Evolutionary conservation across 1,140 invertebrate species (phyloP).

Genomic region (Ooceraea biroi): DNA sequence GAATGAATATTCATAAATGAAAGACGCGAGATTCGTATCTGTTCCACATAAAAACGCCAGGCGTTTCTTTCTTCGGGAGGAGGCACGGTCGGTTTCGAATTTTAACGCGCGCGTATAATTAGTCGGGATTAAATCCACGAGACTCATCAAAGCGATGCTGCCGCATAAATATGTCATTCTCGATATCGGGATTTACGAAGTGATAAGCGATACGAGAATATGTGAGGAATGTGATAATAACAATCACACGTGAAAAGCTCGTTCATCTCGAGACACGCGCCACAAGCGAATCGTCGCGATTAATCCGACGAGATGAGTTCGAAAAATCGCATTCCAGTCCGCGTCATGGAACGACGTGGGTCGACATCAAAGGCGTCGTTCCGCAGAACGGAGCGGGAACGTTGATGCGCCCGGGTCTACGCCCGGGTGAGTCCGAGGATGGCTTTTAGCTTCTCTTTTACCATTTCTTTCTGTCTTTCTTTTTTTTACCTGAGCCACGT

Average conservation of each 20-base stretch:
- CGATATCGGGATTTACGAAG: not conserved
- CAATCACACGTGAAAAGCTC: not conserved
- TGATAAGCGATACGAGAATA: not conserved
- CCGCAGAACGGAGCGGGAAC: conserved; percentile 20
- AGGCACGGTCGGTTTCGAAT: conserved; percentile 8
- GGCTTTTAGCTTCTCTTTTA: conserved; percentile 71
- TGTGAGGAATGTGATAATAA: not conserved
- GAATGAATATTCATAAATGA: conserved; percentile 52
- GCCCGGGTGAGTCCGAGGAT: conserved; percentile 72
- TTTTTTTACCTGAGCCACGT: conserved; percentile 81
- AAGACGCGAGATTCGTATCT: conserved; percentile 34
- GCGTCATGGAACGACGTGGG: conserved; percentile 40
- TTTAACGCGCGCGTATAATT: not conserved
- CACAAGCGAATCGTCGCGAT: conserved; percentile 8
- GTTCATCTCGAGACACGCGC: not conserved
- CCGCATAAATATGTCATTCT: not conserved
- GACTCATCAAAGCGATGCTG: not conserved
- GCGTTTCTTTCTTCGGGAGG: not conserved
- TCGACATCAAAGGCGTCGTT: conserved; percentile 74
- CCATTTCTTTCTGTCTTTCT: conserved; percentile 38
- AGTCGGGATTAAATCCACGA: not conserved
- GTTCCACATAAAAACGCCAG: conserved; percentile 6
- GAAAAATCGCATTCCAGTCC: conserved; percentile 41
- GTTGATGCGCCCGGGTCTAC: conserved; percentile 64
- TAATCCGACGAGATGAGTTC: conserved; percentile 56